phyloP scores from a whole-genome alignment of 1,140 invertebrate species.

The Meloidogyne chitwoodi region DNA sequence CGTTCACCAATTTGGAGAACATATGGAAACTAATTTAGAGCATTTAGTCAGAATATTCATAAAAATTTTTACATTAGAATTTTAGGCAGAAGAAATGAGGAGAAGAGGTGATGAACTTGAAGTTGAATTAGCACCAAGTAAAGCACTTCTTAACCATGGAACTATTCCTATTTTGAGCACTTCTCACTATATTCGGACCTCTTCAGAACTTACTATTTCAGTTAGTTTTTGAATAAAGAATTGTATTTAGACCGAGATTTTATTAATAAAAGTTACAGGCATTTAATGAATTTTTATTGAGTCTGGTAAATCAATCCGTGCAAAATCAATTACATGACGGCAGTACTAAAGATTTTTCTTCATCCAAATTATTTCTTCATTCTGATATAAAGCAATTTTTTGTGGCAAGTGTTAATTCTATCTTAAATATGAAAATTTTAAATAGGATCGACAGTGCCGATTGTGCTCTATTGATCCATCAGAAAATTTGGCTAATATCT shows the following conservation, averaged over 20 bases:
- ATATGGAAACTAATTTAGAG: background rate
- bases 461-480: conserved; percentile 20
- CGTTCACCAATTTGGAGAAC: background rate
- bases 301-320: background rate
- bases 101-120: conserved; percentile 28
- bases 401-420: background rate
- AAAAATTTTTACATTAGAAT: background rate
- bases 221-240: background rate
- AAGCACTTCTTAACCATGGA: conserved; percentile 8
- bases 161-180: background rate
- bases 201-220: conserved; percentile 26
- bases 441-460: conserved; percentile 21
- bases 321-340: background rate
- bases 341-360: background rate
- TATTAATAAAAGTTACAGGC: conserved; percentile 6
- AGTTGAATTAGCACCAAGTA: conserved; percentile 29
- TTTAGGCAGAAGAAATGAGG: conserved; percentile 34
- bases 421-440: background rate
- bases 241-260: background rate
- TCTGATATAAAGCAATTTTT: conserved; percentile 21
- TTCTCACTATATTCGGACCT: conserved; percentile 22
- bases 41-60: background rate
- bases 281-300: conserved; percentile 22
- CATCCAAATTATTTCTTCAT: conserved; percentile 23
- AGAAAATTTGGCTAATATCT: conserved; percentile 21